A percentile compares a stretch with the other conserved stretches of the same genome.
These are phyloP conservation scores for Sylvilagus bachmani DNA, from an alignment of 2,113 vertebrate genomes.

Conservation along the genomic window DNA sequence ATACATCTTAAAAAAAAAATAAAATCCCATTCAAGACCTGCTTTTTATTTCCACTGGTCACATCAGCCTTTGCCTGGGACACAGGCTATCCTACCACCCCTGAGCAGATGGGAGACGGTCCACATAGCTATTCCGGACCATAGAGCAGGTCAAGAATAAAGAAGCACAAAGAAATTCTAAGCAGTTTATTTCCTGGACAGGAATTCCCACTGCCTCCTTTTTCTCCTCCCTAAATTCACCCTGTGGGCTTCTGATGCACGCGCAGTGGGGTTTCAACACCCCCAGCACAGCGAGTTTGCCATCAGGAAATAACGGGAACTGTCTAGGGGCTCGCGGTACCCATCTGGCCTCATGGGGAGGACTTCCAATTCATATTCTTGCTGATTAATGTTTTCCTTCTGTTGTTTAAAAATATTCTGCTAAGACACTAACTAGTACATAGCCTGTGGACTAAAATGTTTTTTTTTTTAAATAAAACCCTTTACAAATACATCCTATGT, in stretches of 20 bases:
- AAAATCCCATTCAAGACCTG: not conserved
- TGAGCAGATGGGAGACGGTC: too few relatives aligned
- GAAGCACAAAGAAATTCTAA: not conserved
- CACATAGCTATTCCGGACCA: not conserved
- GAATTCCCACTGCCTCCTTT: not conserved
- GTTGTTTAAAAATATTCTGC: not conserved
- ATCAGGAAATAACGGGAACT: not conserved
- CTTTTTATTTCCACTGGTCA: not conserved
- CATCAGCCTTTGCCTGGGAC: not conserved
- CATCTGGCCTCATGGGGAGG: accelerated
- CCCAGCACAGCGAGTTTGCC: not conserved
- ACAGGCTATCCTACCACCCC: not conserved
- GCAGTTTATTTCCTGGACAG: not conserved
- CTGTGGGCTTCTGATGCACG: not conserved
- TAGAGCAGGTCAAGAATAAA: not conserved
- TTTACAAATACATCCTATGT: not conserved
- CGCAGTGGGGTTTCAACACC: not conserved
- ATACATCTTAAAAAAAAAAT: too few relatives aligned
- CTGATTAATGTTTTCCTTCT: not conserved
- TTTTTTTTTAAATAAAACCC: not conserved
- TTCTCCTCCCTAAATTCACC: not conserved
- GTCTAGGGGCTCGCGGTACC: too few relatives aligned
- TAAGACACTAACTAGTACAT: not conserved
- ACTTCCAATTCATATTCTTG: not conserved
- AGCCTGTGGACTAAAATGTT: not conserved